Evolutionary conservation across 2,113 vertebrate genomes (phyloP).

Genomic region (Pedionomus torquatus): DNA sequence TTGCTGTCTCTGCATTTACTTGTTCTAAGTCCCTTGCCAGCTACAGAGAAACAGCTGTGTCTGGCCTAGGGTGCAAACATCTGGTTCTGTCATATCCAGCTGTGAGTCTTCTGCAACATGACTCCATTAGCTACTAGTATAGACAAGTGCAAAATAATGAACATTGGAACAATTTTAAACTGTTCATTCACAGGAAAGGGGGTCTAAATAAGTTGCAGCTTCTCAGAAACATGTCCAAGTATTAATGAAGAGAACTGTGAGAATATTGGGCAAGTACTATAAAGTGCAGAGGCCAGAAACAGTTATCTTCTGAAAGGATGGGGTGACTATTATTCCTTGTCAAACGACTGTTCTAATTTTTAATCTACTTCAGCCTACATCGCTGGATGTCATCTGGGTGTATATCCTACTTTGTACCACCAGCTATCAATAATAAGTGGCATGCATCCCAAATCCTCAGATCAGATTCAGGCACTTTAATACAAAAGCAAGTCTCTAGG

Average conservation of each 20-base stretch:
- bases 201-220: not conserved
- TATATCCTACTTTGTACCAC: not conserved
- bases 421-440: not conserved
- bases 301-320: not conserved
- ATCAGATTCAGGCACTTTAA: not conserved
- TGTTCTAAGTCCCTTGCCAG: slow-evolving; percentile 61
- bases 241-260: not conserved
- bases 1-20: slow-evolving; percentile 57
- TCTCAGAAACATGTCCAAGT: not conserved
- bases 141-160: slow-evolving; percentile 42
- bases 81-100: slow-evolving; percentile 54
- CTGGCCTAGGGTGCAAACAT: slow-evolving; percentile 62
- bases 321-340: not conserved
- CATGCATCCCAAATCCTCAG: not conserved
- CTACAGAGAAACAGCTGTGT: slow-evolving; percentile 45
- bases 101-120: slow-evolving; percentile 56
- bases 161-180: not conserved
- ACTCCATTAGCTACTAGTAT: slow-evolving; percentile 30
- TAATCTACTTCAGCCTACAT: not conserved
- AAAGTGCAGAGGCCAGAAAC: not conserved
- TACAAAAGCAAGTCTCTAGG: not conserved
- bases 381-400: not conserved
- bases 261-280: too few species aligned
- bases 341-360: not conserved
- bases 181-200: not conserved